phyloP scores from a whole-genome alignment of 2,113 vertebrate genomes.

The Paralichthys olivaceus region DNA sequence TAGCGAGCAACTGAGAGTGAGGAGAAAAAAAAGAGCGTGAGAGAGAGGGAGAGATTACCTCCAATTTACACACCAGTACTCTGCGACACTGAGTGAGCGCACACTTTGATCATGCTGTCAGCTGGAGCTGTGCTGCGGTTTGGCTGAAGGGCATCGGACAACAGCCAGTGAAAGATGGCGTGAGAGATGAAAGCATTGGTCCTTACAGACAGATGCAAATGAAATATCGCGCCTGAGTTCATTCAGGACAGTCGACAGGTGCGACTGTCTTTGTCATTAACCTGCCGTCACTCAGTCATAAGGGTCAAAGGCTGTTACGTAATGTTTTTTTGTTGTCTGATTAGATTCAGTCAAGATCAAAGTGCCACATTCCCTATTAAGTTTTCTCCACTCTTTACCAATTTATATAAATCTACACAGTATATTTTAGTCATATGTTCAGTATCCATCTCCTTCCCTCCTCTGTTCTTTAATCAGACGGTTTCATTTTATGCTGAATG shows the following conservation, averaged over 20 bases:
- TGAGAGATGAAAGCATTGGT: conserved; percentile 61
- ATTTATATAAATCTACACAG: not conserved
- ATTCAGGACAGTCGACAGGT: conserved; percentile 41
- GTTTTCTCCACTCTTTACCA: not conserved
- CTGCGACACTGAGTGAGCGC: conserved; percentile 37
- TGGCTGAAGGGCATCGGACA: conserved; percentile 58
- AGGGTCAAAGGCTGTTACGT: conserved; percentile 15
- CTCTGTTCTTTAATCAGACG: not conserved
- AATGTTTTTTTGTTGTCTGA: not conserved
- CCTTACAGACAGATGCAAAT: conserved; percentile 38
- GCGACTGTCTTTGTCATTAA: conserved; percentile 4
- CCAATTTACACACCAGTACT: conserved; percentile 55
- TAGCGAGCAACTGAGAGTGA: conserved; percentile 19
- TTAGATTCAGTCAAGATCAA: conserved; percentile 16
- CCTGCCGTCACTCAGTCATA: conserved; percentile 10
- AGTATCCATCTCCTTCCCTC: not conserved
- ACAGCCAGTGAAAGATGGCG: conserved; percentile 23
- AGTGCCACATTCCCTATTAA: not conserved
- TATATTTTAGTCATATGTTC: not conserved
- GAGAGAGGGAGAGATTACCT: conserved; percentile 51
- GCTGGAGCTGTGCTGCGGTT: conserved; percentile 31
- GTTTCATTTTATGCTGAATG: conserved; percentile 14
- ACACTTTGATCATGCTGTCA: conserved; percentile 65
- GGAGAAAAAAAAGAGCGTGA: not conserved
- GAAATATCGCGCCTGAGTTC: conserved; percentile 32